Conservation (phyloP, 2,113 vertebrate genomes). For the Otolemur garnettii region DNA sequence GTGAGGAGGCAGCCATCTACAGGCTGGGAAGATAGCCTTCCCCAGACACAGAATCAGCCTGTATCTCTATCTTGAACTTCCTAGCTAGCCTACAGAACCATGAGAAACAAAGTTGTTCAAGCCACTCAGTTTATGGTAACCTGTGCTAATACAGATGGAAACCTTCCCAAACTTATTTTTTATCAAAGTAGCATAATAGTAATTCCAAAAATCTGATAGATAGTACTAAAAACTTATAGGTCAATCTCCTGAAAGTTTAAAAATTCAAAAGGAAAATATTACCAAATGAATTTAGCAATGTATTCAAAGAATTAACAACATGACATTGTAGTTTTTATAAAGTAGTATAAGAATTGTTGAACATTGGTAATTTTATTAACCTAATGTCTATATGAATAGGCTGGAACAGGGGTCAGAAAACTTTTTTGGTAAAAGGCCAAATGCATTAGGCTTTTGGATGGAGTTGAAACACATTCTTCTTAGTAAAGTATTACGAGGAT, state of each 20-base stretch:
- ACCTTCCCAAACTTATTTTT: not conserved
- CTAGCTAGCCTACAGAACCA: not conserved
- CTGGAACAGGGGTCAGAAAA: not conserved
- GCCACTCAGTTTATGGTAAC: not conserved
- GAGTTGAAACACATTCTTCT: too few species aligned
- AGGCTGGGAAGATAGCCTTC: not conserved
- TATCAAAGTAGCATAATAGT: not conserved
- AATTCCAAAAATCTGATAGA: not conserved
- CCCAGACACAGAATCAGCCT: too few species aligned
- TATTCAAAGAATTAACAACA: not conserved
- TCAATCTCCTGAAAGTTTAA: not conserved
- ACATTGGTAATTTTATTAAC: not conserved
- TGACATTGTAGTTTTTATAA: not conserved
- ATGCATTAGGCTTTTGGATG: too few species aligned
- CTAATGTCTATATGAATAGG: not conserved
- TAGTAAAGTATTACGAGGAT: too few species aligned
- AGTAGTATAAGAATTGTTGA: not conserved
- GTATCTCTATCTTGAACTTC: not conserved
- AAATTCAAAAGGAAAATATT: not conserved
- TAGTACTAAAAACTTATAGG: not conserved
- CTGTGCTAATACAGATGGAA: not conserved
- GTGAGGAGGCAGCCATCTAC: not conserved
- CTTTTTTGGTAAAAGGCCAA: not conserved
- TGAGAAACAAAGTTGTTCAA: not conserved
- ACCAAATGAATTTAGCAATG: not conserved